A percentile compares a stretch with the other conserved stretches of the same genome.
These are phyloP conservation scores for Parasteatoda lunata DNA, from an alignment of 2,888 invertebrate species.

Conservation along the genomic window DNA sequence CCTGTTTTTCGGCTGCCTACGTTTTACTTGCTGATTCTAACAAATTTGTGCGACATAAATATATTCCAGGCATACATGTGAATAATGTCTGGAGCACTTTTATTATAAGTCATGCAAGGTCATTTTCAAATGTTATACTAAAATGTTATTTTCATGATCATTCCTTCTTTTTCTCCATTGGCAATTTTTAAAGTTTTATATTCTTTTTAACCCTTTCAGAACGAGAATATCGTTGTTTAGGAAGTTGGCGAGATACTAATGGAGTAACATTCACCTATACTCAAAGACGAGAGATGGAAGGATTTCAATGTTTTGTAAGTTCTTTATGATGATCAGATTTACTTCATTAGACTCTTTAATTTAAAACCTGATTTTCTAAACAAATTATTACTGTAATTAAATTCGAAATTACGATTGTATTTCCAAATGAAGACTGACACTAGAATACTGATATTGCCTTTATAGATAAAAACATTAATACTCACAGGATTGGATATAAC, in stretches of 20 bases:
- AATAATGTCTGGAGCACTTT: neutral
- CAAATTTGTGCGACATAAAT: neutral
- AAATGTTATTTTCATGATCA: neutral
- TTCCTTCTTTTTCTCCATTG: neutral
- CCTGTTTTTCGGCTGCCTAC: too few relatives aligned
- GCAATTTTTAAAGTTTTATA: too few relatives aligned
- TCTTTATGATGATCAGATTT: constrained; percentile 70
- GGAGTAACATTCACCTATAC: constrained; percentile 81
- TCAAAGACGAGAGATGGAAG: constrained; percentile 79
- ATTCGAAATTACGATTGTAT: too few relatives aligned
- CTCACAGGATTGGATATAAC: too few relatives aligned
- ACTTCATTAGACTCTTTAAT: too few relatives aligned
- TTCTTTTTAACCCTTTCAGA: constrained; percentile 74
- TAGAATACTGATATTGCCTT: too few relatives aligned
- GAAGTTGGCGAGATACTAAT: constrained; percentile 80
- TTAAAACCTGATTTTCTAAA: too few relatives aligned
- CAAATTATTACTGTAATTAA: too few relatives aligned
- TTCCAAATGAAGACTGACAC: too few relatives aligned
- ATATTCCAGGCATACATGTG: neutral
- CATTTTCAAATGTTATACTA: neutral
- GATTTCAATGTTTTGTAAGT: constrained; percentile 82
- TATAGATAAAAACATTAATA: too few relatives aligned
- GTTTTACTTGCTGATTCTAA: neutral
- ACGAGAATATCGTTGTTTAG: constrained; percentile 81
- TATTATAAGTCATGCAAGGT: neutral